Conservation (phyloP, 2,797 vertebrate genomes). For the Sebastolobus altivelis region DNA sequence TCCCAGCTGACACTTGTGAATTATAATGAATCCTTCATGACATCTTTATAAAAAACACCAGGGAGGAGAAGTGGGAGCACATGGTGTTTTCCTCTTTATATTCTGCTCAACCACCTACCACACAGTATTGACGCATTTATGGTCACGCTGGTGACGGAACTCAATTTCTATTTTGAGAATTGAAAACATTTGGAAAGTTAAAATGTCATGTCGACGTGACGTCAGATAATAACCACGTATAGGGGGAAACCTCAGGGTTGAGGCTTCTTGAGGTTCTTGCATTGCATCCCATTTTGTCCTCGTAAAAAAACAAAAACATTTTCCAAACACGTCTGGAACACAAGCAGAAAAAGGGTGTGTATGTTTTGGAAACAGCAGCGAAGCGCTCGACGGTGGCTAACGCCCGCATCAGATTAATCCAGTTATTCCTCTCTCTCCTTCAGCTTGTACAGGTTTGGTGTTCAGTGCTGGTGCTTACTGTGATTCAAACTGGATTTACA, state of each 20-base stretch:
- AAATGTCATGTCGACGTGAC: background rate
- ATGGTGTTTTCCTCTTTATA: background rate
- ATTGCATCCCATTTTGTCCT: constrained; percentile 5
- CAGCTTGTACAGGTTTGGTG: constrained; percentile 30
- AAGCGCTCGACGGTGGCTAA: background rate
- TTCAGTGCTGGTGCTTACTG: background rate
- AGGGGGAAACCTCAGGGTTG: constrained; percentile 13
- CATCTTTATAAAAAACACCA: background rate
- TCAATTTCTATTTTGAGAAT: constrained; percentile 16
- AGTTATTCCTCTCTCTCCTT: constrained; percentile 41
- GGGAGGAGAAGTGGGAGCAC: constrained; percentile 8
- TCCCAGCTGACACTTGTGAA: constrained; percentile 16
- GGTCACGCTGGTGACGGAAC: constrained; percentile 10
- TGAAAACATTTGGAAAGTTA: constrained; percentile 13
- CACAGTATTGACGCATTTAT: constrained; percentile 1
- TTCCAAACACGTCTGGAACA: constrained; percentile 22
- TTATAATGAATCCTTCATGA: constrained; percentile 6
- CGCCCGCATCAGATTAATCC: constrained; percentile 35
- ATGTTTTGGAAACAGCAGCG: constrained; percentile 28
- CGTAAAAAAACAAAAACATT: constrained; percentile 1
- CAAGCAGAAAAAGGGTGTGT: constrained; percentile 17
- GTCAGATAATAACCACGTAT: constrained; percentile 21
- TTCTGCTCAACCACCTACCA: background rate
- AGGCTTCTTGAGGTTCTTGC: constrained; percentile 8
- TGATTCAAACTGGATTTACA: constrained; percentile 41